phyloP scores from a whole-genome alignment of 2,113 vertebrate genomes.

The Megaptera novaeangliae region DNA sequence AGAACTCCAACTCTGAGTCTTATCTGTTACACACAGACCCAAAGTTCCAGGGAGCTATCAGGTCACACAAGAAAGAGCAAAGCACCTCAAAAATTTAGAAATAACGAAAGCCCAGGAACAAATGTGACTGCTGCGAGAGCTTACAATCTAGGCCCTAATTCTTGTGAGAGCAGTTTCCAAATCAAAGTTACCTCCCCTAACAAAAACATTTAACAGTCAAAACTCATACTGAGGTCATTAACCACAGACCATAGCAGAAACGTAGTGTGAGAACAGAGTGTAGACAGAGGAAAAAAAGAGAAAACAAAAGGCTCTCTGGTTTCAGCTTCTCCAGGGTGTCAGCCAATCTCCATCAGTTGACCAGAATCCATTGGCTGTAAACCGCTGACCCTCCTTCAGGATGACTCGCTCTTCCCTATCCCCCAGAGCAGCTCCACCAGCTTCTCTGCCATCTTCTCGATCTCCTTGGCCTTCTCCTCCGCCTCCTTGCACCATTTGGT shows the following conservation, averaged over 20 bases:
- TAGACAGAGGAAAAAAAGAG: not conserved
- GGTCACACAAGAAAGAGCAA: not conserved
- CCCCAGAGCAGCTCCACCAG: slow-evolving; percentile 64
- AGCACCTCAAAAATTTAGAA: slow-evolving; percentile 30
- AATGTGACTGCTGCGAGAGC: not conserved
- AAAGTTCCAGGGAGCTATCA: slow-evolving; percentile 43
- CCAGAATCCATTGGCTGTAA: slow-evolving; percentile 45
- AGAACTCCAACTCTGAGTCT: not conserved
- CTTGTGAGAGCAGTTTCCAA: not conserved
- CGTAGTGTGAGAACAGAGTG: slow-evolving; percentile 51
- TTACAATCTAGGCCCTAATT: slow-evolving; percentile 31
- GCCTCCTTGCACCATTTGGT: not conserved
- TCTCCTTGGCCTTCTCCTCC: slow-evolving; percentile 54
- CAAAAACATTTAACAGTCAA: not conserved
- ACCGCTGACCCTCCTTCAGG: slow-evolving; percentile 10
- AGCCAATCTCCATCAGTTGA: slow-evolving; percentile 47
- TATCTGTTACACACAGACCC: not conserved
- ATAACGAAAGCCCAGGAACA: not conserved
- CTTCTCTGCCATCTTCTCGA: slow-evolving; percentile 52
- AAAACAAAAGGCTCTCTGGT: slow-evolving; percentile 59
- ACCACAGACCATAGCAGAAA: slow-evolving; percentile 60
- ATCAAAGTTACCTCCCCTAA: not conserved
- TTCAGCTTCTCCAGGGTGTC: slow-evolving; percentile 61
- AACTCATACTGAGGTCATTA: slow-evolving; percentile 49
- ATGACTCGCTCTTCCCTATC: slow-evolving; percentile 57